These are phyloP conservation scores for Bicyclus anynana DNA, from an alignment of 1,140 invertebrate species.

Conservation along the genomic window DNA sequence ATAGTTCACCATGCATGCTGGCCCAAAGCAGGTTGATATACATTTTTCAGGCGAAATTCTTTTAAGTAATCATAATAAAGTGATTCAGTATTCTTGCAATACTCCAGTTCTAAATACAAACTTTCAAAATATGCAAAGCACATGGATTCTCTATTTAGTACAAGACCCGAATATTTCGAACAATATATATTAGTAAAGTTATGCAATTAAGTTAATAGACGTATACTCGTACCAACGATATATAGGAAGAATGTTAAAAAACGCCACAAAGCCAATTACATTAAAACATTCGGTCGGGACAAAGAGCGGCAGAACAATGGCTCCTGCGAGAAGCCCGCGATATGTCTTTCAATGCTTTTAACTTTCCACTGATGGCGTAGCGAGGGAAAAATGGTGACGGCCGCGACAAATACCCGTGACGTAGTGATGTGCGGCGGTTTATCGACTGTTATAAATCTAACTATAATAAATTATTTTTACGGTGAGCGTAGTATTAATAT, in stretches of 20 bases:
- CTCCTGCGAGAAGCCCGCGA: constrained; percentile 63
- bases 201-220: constrained; percentile 14
- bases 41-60: too few species aligned
- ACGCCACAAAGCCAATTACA: constrained; percentile 74
- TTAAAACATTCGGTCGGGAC: constrained; percentile 72
- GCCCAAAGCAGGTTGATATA: too few species aligned
- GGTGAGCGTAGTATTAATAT: too few species aligned
- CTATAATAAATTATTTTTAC: neutral
- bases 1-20: too few species aligned
- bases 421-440: constrained; percentile 40
- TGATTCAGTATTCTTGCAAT: too few species aligned
- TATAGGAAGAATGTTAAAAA: constrained; percentile 39
- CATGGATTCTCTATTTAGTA: too few species aligned
- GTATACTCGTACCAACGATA: constrained; percentile 16
- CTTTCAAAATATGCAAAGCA: too few species aligned
- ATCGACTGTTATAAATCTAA: constrained; percentile 16
- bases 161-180: too few species aligned
- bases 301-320: constrained; percentile 71
- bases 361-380: constrained; percentile 71
- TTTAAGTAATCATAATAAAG: too few species aligned
- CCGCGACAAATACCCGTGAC: constrained; percentile 68
- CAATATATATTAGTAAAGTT: too few species aligned
- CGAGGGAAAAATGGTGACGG: constrained; percentile 68
- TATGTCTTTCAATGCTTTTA: constrained; percentile 77
- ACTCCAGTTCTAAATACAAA: too few species aligned